Evolutionary conservation across 2,113 vertebrate genomes (phyloP), one percentile per base, ranked within the genome.

Genomic region (Cinclus cinclus): DNA sequence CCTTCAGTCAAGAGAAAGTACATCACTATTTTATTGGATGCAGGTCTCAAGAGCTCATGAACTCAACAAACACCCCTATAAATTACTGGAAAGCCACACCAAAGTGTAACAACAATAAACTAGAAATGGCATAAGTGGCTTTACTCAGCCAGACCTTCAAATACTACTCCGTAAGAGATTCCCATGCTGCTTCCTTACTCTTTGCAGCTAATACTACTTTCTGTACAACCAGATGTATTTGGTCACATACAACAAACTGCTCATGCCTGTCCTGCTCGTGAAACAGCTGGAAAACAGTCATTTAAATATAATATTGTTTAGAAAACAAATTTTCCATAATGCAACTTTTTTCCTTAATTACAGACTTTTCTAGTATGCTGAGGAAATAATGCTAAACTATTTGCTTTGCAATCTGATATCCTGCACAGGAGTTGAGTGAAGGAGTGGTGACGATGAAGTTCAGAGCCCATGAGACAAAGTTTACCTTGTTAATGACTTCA

Each of bases 1-100:
- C 94, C 94, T 97, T 98, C 95, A 96, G 95, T 97, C 97, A 97
- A 96, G 92, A 97, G 96, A 97, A 98, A 97, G 47, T 91, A 96
- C 97, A 97, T 86, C 94, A 96, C 94, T 97, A 89, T 98, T 98
- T 98, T 97, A 97, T 97, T 96, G 94, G 97, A 96, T 55, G 77
- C 95, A 97, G 95, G 97, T 97, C 97, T 98, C 97, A 95, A 93
- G 96, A 96, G 96, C 95, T 97, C 92, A 92, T 92, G 97, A 98
- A 98, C 97, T 95, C 95, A 95, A 96, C 90, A 97, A 96, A 97
- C 91, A 96, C 92, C 96, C 96, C 95, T 83, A 64, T 97, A 98
- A 98, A 97, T 98, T 97, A 97, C 95, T 59, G n/a, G 75, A 96
- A 84, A 97, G 95, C 91, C 96, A 97, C 85, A 96, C 85, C 77